Conservation (phyloP, 2,888 invertebrate species). For the Erebia ligea region DNA sequence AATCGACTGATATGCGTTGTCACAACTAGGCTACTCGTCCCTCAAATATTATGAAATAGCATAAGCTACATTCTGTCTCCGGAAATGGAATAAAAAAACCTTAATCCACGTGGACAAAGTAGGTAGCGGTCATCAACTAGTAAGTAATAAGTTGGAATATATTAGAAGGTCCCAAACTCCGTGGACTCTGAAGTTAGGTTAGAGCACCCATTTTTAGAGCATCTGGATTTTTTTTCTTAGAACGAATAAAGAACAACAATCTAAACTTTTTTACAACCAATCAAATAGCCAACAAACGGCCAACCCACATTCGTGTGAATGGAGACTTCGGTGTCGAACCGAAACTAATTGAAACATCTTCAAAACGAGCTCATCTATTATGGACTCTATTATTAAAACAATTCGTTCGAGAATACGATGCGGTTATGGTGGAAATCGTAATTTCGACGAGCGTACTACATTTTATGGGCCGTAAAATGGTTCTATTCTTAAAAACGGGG, state of each 20-base stretch:
- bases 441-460: constrained; percentile 41
- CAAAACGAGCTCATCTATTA: constrained; percentile 19
- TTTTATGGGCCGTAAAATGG: constrained; percentile 46
- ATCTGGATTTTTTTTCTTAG: neutral
- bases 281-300: constrained; percentile 27
- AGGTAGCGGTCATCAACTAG: too few relatives aligned
- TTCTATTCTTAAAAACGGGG: constrained; percentile 41
- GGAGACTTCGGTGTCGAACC: constrained; percentile 31
- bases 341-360: constrained; percentile 39
- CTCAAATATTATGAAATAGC: too few relatives aligned
- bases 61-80: too few relatives aligned
- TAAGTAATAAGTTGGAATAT: too few relatives aligned
- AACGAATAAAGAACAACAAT: neutral
- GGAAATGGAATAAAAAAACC: too few relatives aligned
- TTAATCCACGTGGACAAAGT: too few relatives aligned
- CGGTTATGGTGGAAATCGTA: constrained; percentile 22
- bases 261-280: constrained; percentile 29
- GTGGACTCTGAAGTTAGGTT: too few relatives aligned
- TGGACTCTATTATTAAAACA: constrained; percentile 11
- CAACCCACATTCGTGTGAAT: constrained; percentile 34
- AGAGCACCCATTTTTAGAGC: too few relatives aligned
- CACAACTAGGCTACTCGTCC: too few relatives aligned
- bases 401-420: constrained; percentile 23
- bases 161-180: too few relatives aligned
- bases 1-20: too few relatives aligned